These are phyloP conservation scores for Pomacea canaliculata DNA, from an alignment of 2,888 invertebrate species.

Conservation along the genomic window DNA sequence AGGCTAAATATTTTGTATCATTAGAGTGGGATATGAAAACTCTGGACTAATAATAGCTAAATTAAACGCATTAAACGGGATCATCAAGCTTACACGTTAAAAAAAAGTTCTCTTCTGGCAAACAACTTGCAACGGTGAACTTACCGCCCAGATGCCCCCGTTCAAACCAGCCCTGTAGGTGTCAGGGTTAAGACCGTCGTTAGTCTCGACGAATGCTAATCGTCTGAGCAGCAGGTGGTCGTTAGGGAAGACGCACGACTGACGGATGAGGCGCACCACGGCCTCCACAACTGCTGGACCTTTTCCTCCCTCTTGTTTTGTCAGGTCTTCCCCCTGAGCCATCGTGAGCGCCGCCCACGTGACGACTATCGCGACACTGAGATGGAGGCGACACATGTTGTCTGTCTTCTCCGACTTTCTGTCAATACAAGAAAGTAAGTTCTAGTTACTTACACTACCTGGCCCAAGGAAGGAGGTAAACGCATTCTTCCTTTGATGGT, in stretches of 20 bases:
- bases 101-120: too few relatives aligned
- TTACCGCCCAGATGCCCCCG: constrained; percentile 20
- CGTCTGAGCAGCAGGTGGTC: constrained; percentile 15
- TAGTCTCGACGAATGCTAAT: constrained; percentile 11
- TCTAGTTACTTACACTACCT: too few relatives aligned
- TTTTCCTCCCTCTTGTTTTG: not conserved
- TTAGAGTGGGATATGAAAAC: too few relatives aligned
- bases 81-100: too few relatives aligned
- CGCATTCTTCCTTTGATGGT: too few relatives aligned
- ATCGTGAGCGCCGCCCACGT: not conserved
- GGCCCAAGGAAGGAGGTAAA: too few relatives aligned
- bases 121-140: too few relatives aligned
- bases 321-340: constrained; percentile 10
- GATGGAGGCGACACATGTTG: not conserved
- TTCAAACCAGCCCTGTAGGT: constrained; percentile 18
- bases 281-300: constrained; percentile 10
- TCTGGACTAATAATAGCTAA: too few relatives aligned
- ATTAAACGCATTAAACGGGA: too few relatives aligned
- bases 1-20: not conserved
- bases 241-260: constrained; percentile 19
- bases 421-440: too few relatives aligned
- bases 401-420: not conserved
- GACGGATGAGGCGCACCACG: constrained; percentile 12
- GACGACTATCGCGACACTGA: not conserved
- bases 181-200: constrained; percentile 5